Base-by-base conservation (phyloP, 1,140 invertebrate genomes). In the Neuroterus valhalla region DNA sequence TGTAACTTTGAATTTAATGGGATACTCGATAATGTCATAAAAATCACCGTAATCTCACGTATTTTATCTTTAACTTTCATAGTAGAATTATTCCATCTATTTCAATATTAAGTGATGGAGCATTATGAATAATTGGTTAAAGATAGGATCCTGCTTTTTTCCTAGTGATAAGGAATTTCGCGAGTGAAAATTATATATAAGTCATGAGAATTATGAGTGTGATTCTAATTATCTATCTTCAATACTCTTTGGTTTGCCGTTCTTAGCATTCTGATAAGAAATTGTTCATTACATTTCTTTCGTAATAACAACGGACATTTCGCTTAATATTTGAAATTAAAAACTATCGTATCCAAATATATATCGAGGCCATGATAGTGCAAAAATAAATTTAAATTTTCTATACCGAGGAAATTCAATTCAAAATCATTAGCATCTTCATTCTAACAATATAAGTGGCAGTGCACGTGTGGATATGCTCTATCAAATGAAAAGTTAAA, bases 311-410 rank as follows among this genome's bases (percentile, higher is more conserved):
- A 45, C 12, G 69, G 17, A n/a, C 44, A 72, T 74, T 72, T 76
- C 52, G 19, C 62, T 15, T 62, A n/a, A 70, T 77, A 70, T 14
- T 68, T 55, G 68, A 71, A 68, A 78, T 8, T 6, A 38, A 38
- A 38, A 38, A 38, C 6, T 5, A 38, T 8, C 31, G 6, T 66
- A 78, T 79, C 74, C 71, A 79, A 78, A 75, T 38, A 38, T 8
- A 31, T 6, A 38, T 8, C 31, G 5, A 38, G 68, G 68, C 42
- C 70, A 48, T 14, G 48, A 71, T 6, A 75, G 69, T n/a, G 71
- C 75, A 77, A 69, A 71, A 79, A 76, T 74, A 44, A 75, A 70
- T 74, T 48, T 48, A 73, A 71, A 79, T 77, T 80, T 70, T 72
- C 71, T 45, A 43, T 66, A 78, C 62, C 72, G 55, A 75, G 76